Conservation (phyloP, 2,888 invertebrate species). For the Dynastes grantii region DNA sequence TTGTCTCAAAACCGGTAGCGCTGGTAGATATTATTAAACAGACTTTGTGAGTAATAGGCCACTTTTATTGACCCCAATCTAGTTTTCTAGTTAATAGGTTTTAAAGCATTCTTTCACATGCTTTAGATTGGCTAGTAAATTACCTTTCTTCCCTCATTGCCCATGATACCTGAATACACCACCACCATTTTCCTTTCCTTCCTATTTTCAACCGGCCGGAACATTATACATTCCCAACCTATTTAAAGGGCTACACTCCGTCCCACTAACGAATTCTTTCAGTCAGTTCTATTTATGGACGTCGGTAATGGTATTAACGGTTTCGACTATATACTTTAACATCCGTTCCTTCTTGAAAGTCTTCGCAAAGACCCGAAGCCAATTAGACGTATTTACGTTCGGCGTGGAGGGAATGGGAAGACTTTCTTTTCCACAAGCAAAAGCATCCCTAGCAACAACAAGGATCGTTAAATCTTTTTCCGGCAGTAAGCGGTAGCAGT, state of each 20-base stretch:
- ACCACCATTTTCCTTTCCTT: too few species aligned
- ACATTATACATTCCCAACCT: background rate
- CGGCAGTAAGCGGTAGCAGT: constrained; percentile 4
- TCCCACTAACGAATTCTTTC: background rate
- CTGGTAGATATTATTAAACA: too few species aligned
- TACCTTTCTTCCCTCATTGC: too few species aligned
- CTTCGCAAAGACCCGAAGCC: constrained; percentile 26
- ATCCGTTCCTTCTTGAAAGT: constrained; percentile 2
- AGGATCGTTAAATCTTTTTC: constrained; percentile 30
- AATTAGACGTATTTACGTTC: constrained; percentile 30
- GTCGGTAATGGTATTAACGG: constrained; percentile 36
- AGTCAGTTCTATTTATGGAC: constrained; percentile 7
- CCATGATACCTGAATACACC: too few species aligned
- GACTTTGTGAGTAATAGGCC: too few species aligned
- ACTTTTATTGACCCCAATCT: too few species aligned
- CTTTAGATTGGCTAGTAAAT: too few species aligned
- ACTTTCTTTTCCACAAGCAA: background rate
- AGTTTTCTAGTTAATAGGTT: too few species aligned
- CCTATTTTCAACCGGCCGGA: background rate
- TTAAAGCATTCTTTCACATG: too few species aligned
- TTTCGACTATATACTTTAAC: constrained; percentile 20
- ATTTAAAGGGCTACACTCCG: background rate
- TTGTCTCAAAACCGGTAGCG: too few species aligned
- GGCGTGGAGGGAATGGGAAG: background rate
- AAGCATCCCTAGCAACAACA: constrained; percentile 11